Evolutionary conservation across 2,888 invertebrate species (phyloP), one percentile per base, ranked within the genome.

Genomic region (Drosophila anceps): DNA sequence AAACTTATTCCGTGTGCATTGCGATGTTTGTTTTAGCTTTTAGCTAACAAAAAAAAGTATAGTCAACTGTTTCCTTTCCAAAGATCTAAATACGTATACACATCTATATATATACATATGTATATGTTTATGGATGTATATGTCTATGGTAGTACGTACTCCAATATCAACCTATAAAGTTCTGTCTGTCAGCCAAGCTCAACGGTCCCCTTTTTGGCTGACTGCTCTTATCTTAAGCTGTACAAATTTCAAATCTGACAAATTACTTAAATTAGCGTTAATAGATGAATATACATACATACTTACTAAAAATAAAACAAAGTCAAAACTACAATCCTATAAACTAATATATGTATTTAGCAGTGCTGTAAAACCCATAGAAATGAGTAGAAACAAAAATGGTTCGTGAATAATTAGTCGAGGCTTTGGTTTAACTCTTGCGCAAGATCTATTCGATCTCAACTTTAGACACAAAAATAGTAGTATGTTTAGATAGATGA

Each of bases 211-310:
- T 15, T 33, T 39, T 8, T 15, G 64, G 29, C 46, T 18, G 48
- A 43, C 51, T 37, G 48, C 64, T 72, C 53, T 57, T 68, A 65
- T 63, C 51, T 54, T 48, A 69, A 61, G 57, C 62, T 78, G 72
- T 78, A 75, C 57, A 80, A 71, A 79, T 12, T 50, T 51, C 46
- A 53, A 62, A 53, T 71, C 60, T 20, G 53, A 69, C 55, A n/a
- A 66, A 63, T 65, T 63, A 65, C 44, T 39, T 69, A 33, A 54
- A 55, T 44, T 81, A 82, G 70, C 65, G 69, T 80, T 82, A 85
- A 77, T 83, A 77, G 74, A 73, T 65, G 78, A 73, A 84, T 82
- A n/a, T n/a, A n/a, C n/a, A n/a, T n/a, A n/a, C n/a, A n/a, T n/a
- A n/a, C n/a, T 82, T 73, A 76, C 53, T 64, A 68, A 65, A 48